Evolutionary conservation across 2,797 vertebrate genomes (phyloP).

Genomic region (Pantherophis alleghaniensis): DNA sequence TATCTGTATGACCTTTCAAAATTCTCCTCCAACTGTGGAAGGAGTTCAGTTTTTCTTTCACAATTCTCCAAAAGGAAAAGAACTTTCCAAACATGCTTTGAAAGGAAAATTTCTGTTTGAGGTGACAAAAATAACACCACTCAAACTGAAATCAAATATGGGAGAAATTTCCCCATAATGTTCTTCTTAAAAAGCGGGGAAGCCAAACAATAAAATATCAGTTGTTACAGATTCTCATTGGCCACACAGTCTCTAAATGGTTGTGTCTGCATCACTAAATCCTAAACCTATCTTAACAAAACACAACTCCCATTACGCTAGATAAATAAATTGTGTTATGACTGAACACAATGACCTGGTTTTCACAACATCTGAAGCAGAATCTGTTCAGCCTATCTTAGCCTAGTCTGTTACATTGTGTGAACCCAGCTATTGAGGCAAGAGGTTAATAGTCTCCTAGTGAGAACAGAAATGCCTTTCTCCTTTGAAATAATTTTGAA

Average conservation of each 20-base stretch:
- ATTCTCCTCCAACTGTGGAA: neutral
- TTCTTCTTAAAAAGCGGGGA: neutral
- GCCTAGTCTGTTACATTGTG: neutral
- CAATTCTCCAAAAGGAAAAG: neutral
- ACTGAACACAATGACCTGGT: neutral
- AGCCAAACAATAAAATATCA: neutral
- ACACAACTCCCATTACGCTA: neutral
- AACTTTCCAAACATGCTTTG: neutral
- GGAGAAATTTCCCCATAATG: neutral
- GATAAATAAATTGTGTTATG: neutral
- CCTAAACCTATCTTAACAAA: neutral
- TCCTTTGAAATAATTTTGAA: slow-evolving; percentile 31
- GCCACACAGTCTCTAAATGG: neutral
- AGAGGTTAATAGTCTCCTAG: neutral
- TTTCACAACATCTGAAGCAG: neutral
- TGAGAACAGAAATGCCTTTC: neutral
- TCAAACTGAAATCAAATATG: neutral
- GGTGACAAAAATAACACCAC: neutral
- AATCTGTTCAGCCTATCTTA: neutral
- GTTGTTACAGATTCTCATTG: neutral
- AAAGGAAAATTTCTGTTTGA: neutral
- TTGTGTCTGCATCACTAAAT: neutral
- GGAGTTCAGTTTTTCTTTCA: neutral
- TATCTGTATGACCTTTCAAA: neutral
- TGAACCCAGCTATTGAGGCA: neutral